phyloP scores from a whole-genome alignment of 1,140 invertebrate genomes.

The Zaprionus capensis region DNA sequence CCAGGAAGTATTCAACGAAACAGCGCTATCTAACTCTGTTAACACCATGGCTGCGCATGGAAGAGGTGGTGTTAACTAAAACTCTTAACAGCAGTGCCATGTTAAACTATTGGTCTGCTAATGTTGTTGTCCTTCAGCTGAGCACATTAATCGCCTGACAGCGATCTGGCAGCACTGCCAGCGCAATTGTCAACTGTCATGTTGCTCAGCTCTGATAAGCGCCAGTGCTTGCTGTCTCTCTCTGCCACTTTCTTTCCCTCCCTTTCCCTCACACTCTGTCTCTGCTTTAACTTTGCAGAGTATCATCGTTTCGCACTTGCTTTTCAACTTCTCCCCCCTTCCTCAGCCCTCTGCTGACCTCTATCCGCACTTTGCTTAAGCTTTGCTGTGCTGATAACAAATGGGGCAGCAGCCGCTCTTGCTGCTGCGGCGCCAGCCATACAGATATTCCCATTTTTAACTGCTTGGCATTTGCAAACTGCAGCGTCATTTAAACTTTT shows the following conservation, averaged over 20 bases:
- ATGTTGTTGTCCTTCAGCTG: background rate
- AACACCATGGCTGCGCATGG: too few species aligned
- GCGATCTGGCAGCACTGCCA: background rate
- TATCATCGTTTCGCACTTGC: background rate
- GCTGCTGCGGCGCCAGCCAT: slow-evolving; percentile 37
- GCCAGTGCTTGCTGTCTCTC: background rate
- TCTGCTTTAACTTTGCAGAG: background rate
- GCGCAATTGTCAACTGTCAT: background rate
- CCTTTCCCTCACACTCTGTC: too few species aligned
- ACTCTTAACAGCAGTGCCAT: background rate
- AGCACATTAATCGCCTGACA: background rate
- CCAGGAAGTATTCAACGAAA: too few species aligned
- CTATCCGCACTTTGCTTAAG: slow-evolving; percentile 36
- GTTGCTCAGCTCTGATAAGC: background rate
- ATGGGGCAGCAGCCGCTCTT: slow-evolving; percentile 56
- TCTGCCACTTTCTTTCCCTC: too few species aligned
- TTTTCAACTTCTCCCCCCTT: slow-evolving; percentile 2
- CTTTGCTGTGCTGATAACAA: slow-evolving; percentile 62
- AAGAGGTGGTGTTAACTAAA: too few species aligned
- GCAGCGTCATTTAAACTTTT: slow-evolving; percentile 82
- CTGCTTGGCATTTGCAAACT: slow-evolving; percentile 81
- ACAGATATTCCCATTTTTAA: slow-evolving; percentile 78
- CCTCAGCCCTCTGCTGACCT: slow-evolving; percentile 42
- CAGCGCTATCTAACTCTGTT: too few species aligned
- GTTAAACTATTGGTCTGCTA: background rate